phyloP scores from a whole-genome alignment of 2,113 vertebrate species.

The Otocyon megalotis region DNA sequence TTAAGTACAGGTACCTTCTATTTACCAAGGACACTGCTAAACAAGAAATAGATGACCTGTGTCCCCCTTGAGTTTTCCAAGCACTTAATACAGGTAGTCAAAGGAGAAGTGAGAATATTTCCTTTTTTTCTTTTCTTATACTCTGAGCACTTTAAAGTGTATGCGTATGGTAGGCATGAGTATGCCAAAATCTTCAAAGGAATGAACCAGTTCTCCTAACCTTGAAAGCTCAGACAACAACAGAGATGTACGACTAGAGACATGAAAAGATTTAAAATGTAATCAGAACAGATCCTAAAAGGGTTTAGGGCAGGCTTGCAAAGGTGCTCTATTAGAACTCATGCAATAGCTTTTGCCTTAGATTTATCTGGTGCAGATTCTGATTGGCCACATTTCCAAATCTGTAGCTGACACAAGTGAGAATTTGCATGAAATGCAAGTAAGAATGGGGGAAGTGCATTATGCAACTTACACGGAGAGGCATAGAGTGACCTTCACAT shows the following conservation, averaged over 20 bases:
- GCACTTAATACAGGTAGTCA: neutral
- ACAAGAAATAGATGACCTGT: neutral
- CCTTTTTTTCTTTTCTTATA: neutral
- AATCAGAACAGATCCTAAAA: neutral
- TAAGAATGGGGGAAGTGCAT: neutral
- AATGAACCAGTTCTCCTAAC: neutral
- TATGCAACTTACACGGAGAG: neutral
- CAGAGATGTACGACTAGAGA: neutral
- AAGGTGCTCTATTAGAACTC: neutral
- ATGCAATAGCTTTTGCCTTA: neutral
- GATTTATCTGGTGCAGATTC: neutral
- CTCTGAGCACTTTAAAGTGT: neutral
- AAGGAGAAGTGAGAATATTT: neutral
- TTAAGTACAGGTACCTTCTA: neutral
- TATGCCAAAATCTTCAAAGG: neutral
- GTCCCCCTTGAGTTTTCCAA: neutral
- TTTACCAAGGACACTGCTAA: neutral
- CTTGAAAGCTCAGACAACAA: neutral
- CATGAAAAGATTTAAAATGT: neutral
- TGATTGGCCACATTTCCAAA: neutral
- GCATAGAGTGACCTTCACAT: conserved; percentile 1
- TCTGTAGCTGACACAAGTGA: neutral
- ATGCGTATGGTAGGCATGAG: neutral
- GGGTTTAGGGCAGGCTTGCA: neutral
- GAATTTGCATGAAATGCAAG: neutral